Evolutionary conservation across 2,888 invertebrate species (phyloP).

Genomic region (Sericinus montela): DNA sequence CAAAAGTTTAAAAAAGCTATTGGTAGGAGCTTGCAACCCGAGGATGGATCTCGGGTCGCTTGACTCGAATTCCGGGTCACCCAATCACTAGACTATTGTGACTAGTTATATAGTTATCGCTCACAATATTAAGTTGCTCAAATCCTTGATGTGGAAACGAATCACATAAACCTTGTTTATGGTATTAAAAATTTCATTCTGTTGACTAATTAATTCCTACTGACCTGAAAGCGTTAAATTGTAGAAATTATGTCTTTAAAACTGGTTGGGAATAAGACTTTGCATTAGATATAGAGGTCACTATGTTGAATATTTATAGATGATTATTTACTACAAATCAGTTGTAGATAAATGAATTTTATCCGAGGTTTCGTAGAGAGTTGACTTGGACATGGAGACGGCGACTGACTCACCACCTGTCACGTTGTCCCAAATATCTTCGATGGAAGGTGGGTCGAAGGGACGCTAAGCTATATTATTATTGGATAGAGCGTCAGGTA

Average conservation of each 20-base stretch:
- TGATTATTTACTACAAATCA: constrained; percentile 23
- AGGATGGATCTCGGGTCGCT: too few relatives aligned
- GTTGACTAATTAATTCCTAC: constrained; percentile 37
- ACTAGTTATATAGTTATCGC: too few relatives aligned
- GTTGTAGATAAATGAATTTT: constrained; percentile 10
- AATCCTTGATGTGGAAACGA: constrained; percentile 6
- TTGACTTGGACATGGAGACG: too few relatives aligned
- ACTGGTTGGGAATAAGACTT: constrained; percentile 40
- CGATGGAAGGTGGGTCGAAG: too few relatives aligned
- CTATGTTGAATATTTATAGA: constrained; percentile 31
- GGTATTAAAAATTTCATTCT: constrained; percentile 10
- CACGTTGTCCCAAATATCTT: too few relatives aligned
- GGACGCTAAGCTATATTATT: too few relatives aligned
- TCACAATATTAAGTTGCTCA: not conserved
- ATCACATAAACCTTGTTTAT: not conserved
- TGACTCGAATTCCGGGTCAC: too few relatives aligned
- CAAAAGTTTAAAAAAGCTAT: too few relatives aligned
- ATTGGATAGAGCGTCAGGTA: too few relatives aligned
- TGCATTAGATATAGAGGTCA: constrained; percentile 44
- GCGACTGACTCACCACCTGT: too few relatives aligned
- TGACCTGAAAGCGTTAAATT: constrained; percentile 47
- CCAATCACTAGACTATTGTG: too few relatives aligned
- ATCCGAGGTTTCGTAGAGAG: not conserved
- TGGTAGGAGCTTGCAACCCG: too few relatives aligned
- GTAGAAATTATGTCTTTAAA: constrained; percentile 44